phyloP scores from a whole-genome alignment of 1,140 invertebrate genomes.

The Drosophila nebulosa region DNA sequence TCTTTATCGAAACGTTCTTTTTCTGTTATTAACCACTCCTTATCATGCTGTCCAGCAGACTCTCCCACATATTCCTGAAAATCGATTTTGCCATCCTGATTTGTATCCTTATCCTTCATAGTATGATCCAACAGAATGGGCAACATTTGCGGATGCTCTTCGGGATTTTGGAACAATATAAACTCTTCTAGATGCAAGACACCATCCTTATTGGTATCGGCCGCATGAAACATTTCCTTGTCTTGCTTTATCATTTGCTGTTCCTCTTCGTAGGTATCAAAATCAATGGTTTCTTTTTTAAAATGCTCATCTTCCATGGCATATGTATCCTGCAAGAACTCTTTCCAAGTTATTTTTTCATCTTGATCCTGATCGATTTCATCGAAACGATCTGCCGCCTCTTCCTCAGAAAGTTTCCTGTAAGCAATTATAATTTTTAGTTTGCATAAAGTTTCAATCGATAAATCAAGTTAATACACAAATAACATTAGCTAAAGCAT shows the following conservation, averaged over 20 bases:
- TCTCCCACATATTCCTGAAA: slow-evolving; percentile 92
- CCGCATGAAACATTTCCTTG: slow-evolving; percentile 91
- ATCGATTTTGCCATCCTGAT: slow-evolving; percentile 91
- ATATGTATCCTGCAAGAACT: slow-evolving; percentile 92
- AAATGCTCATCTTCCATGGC: slow-evolving; percentile 84
- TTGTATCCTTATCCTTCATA: slow-evolving; percentile 91
- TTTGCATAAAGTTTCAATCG: background rate
- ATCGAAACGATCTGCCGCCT: slow-evolving; percentile 91
- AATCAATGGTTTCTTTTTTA: slow-evolving; percentile 81
- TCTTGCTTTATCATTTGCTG: slow-evolving; percentile 88
- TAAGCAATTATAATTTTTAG: background rate
- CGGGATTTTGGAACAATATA: slow-evolving; percentile 94
- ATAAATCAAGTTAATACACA: slow-evolving; percentile 1
- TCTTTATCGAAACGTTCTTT: slow-evolving; percentile 95
- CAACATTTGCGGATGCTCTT: slow-evolving; percentile 95
- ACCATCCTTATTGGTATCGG: slow-evolving; percentile 93
- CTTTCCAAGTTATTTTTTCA: slow-evolving; percentile 91
- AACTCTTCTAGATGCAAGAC: slow-evolving; percentile 90
- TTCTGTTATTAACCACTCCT: slow-evolving; percentile 91
- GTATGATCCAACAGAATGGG: slow-evolving; percentile 91
- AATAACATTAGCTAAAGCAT: slow-evolving; percentile 22
- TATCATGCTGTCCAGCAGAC: slow-evolving; percentile 87
- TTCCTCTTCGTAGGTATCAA: slow-evolving; percentile 80
- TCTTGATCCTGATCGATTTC: slow-evolving; percentile 93
- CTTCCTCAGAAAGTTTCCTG: slow-evolving; percentile 93